Conservation (phyloP, 2,797 vertebrate species). For the Gallinago stenura region DNA sequence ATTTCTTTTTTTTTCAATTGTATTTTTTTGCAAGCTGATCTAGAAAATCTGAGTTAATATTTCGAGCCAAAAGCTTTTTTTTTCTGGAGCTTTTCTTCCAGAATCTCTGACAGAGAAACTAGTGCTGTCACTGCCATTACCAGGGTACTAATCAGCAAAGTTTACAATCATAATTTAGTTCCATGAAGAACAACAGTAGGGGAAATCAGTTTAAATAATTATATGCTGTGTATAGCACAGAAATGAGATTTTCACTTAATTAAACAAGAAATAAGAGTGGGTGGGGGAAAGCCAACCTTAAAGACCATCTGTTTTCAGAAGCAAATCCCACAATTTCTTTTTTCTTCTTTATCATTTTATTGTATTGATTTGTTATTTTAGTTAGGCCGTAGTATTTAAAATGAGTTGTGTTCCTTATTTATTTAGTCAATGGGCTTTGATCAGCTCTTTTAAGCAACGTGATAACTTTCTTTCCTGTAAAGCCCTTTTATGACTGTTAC, state of each 20-base stretch:
- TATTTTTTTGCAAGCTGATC: neutral
- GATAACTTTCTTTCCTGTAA: conserved; percentile 80
- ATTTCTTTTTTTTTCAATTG: neutral
- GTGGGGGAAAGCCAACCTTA: neutral
- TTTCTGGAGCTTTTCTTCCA: conserved; percentile 38
- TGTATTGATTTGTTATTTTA: conserved; percentile 83
- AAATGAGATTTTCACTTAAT: conserved; percentile 69
- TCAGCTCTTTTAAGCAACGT: conserved; percentile 68
- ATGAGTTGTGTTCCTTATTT: conserved; percentile 91
- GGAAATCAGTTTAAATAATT: conserved; percentile 57
- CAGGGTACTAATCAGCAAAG: conserved; percentile 69
- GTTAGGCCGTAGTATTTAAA: conserved; percentile 88
- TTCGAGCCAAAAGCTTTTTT: conserved; percentile 5
- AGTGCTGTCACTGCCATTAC: conserved; percentile 65
- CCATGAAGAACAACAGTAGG: conserved; percentile 66
- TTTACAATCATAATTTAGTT: conserved; percentile 74
- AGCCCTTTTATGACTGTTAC: conserved; percentile 88
- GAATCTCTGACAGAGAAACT: conserved; percentile 56
- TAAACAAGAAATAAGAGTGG: conserved; percentile 54
- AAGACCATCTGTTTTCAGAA: conserved; percentile 36
- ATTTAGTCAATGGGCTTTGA: conserved; percentile 89
- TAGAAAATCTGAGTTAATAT: conserved; percentile 19
- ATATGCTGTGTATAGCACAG: conserved; percentile 58
- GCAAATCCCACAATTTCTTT: conserved; percentile 31
- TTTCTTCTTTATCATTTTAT: conserved; percentile 78